Conservation (phyloP, 2,888 invertebrate genomes). For the Hyles lineata region DNA sequence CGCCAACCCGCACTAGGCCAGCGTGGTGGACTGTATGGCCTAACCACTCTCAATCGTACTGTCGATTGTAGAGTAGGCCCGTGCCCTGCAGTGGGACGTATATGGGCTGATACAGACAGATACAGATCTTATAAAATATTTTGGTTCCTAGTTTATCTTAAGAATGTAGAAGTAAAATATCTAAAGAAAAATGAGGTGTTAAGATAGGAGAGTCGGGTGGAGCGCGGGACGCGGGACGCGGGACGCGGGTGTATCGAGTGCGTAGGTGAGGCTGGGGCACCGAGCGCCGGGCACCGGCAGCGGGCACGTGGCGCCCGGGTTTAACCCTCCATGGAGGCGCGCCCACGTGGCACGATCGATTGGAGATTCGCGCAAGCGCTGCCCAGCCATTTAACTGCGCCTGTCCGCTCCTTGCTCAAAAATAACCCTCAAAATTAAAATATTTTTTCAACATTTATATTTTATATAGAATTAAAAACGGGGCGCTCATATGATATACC, state of each 20-base stretch:
- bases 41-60: too few species aligned
- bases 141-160: neutral
- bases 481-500: neutral
- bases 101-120: too few species aligned
- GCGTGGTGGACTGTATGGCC: too few species aligned
- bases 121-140: too few species aligned
- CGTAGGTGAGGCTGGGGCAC: slow-evolving; percentile 19
- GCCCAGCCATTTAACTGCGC: slow-evolving; percentile 6
- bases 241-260: neutral
- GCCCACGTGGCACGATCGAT: slow-evolving; percentile 36
- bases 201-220: neutral
- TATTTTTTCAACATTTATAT: neutral
- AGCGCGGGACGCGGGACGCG: neutral
- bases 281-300: slow-evolving; percentile 28
- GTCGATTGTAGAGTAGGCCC: too few species aligned
- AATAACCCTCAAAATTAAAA: neutral
- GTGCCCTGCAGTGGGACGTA: too few species aligned
- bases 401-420: neutral
- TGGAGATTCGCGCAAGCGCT: slow-evolving; percentile 35
- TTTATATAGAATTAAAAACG: neutral
- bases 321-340: slow-evolving; percentile 24
- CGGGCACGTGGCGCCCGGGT: slow-evolving; percentile 29
- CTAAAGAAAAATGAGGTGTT: neutral
- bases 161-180: neutral
- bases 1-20: too few species aligned